Evolutionary conservation across 2,113 vertebrate genomes (phyloP), one percentile per base, ranked within the genome.

Genomic region (Aegypius monachus): DNA sequence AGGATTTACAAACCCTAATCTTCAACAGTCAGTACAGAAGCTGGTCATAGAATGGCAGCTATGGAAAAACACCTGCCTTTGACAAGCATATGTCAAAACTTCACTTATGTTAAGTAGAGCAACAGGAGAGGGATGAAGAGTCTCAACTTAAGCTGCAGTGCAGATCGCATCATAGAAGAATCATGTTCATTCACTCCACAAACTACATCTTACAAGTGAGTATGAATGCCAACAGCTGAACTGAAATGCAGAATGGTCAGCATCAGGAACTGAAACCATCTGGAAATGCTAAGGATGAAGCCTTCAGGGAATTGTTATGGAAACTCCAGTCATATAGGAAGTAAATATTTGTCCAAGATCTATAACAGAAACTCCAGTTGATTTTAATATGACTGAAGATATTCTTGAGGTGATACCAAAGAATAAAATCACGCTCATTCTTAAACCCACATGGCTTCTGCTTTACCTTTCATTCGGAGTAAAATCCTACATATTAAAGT

Each of bases 171-270:
- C 78, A 90, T 1, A 75, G n/a, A 65, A 66, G 55, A 43, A 66
- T 62, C 56, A 6, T 0, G 0, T 59, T 75, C 42, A 21, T 31
- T 81, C 66, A 53, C 25, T 34, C 42, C 50, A 38, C 68, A 58
- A 82, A 82, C 77, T 1, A 16, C 0, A 0, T 32, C 45, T 85
- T 48, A 59, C 27, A 78, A 2, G 2, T 0, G 2, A 59, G 22
- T 34, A 53, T 2, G 5, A 79, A 74, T 18, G 32, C 34, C 43
- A 81, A 23, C 14, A 90, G 50, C 50, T 85, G 42, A 84, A 53
- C 23, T 1, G 2, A 78, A 75, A 47, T 34, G 18, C 26, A 85
- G 66, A 67, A 47, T 40, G 53, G 42, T 32, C 20, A 14, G 15
- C 36, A 80, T 22, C 34, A 74, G 59, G 61, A 84, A 87, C n/a